Base-by-base conservation (phyloP, 35 echinoderm and acorn worm genomes). In the Amphiura filiformis region DNA sequence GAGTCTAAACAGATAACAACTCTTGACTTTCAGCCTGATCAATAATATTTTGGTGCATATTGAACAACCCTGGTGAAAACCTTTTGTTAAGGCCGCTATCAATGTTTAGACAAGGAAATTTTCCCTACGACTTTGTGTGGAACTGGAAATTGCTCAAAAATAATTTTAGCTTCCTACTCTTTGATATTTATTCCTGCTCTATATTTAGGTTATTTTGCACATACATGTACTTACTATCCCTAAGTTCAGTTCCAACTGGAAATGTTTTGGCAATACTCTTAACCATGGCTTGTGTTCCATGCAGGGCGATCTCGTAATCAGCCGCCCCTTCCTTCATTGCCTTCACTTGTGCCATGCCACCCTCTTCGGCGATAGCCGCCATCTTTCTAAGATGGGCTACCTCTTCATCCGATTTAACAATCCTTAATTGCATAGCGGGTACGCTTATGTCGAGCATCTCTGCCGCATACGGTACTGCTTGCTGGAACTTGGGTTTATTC, bases 351-450 rank as follows among this genome's bases (percentile, higher is more conserved):
- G 92, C 96, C 32, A 41, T 79, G 13, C 89, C 96, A 3, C 96
- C 96, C 13, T 94, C 31, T 12, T 98, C 96, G 32, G 79, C 90
- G 18, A 98, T 90, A 31, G 89, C 56, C 56, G 96, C 89, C 9
- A 92, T 86, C 78, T 94, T 86, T 38, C 86, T 98, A 77, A 98
- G 89, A 26, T 84, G 87, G 9, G 86, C 92, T 0, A 94, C 89
- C 75, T 98, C 96, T 82, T 98, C 96, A 0, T 36, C 86, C 13
- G 96, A 98, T 90, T 98, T 98, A 22, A 94, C 84, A 89, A 94
- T 82, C 0, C 96, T 79, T 89, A 89, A 81, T 38, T 81, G 70
- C 96, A 98, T 98, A 22, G 85, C 89, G 15, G 96, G 92, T 18
- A 79, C 86, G 2, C 92, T 87, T 34, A 98, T 84, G 79, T 98